Base-by-base conservation (phyloP, 2,113 vertebrate genomes). In the Malurus alboscapulatus region DNA sequence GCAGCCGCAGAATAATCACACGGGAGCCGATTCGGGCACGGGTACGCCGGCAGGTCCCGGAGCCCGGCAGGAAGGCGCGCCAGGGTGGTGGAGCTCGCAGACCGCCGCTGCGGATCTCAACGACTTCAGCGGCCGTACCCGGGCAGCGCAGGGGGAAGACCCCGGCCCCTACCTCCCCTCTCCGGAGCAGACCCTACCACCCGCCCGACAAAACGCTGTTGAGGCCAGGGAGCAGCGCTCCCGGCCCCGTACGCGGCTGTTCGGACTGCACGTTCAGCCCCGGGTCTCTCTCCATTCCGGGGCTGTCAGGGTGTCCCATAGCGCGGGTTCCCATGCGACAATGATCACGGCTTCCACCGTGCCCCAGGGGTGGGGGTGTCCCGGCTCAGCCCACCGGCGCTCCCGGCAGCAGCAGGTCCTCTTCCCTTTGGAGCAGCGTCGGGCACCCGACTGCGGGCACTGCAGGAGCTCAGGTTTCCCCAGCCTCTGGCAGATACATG, bases 21-120 rank as follows among this genome's bases (percentile, higher is more conserved):
- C 42, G 2, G 40, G 9, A 6, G 17, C 48, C 36, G 24, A 40
- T 29, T 66, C 76, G 76, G 40, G 50, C 50, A 15, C 12, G 25
- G 59, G 25, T 4, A 14, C 34, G 9, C 32, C 48, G 26, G 22
- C 40, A 30, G 73, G 14, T 22, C 47, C 71, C 3, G 36, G 9
- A 21, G 10, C 20, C 8, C 22, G 10, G 42, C 25, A 14, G 61
- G 19, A 44, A 19, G 71, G 53, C 16, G 32, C 19, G 8, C 42
- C 9, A 26, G 29, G 13, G 7, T 2, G 26, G 2, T 0, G 2
- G 9, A 6, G 21, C 44, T 34, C 5, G 10, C 2, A 3, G 48
- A 4, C 6, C 40, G 2, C 47, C 20, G 2, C 50, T 14, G 65
- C 25, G 6, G 3, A 17, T 22, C 57, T n/a, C 66, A 7, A 0